Base-by-base conservation (phyloP, 2,888 invertebrate species). In the Cryptocephalus moraei region DNA sequence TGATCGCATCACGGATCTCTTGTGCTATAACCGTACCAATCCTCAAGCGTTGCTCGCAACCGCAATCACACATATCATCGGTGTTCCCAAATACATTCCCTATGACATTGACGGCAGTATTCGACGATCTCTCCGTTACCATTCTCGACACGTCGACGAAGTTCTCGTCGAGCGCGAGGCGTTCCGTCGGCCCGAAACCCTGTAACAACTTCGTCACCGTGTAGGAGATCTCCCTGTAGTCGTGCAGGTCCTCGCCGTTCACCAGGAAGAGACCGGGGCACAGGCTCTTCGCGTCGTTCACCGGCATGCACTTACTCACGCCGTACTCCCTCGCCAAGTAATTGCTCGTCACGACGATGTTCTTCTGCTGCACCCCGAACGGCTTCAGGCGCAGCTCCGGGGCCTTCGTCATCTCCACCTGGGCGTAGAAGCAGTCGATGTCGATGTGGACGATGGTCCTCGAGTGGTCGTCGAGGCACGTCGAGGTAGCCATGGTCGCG, bases 91-190 rank as follows among this genome's bases (percentile, higher is more conserved):
- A 80, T 31, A 81, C 69, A 65, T 82, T 75, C 43, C 84, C 81
- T 40, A 46, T 55, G 11, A 47, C 32, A 9, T 13, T 43, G 32
- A 43, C 53, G 39, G 42, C n/a, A 36, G 44, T 43, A 8, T 57
- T 51, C 33, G 62, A 56, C 65, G 74, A 68, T 59, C 67, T 75
- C 57, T 76, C 72, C 54, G 75, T 73, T 40, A 86, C 79, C 61
- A 84, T 63, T 48, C 79, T 75, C 53, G 86, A 83, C 54, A 90
- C 82, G 73, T 91, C 91, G 58, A 91, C 73, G 67, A 77, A 91
- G 66, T 88, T 89, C 67, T 91, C 91, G 70, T 91, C 91, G 63
- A 91, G 77, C 10, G 91, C 90, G 46, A 91, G 73, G 62, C 87
- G 80, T 67, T 91, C 91, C 0, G 90, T 86, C 43, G 79, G 71